phyloP scores from a whole-genome alignment of 2,888 invertebrate species.

The Prenolepis imparis region DNA sequence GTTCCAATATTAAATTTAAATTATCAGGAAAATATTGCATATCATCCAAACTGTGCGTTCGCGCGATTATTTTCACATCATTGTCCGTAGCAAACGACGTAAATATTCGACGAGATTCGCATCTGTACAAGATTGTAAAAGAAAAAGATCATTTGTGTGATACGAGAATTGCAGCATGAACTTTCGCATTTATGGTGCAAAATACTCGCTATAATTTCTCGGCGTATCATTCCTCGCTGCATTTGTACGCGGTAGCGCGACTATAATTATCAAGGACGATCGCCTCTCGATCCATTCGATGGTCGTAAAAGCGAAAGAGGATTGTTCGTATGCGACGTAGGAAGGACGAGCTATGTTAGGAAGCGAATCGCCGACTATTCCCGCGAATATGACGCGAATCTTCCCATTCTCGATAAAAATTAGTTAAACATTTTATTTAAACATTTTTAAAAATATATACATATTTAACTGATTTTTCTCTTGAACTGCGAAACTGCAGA shows the following conservation, averaged over 20 bases:
- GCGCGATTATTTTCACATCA: constrained; percentile 23
- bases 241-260: constrained; percentile 22
- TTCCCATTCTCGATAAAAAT: constrained; percentile 7
- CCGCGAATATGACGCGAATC: constrained; percentile 40
- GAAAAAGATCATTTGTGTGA: not conserved
- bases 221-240: not conserved
- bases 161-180: not conserved
- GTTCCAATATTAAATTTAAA: constrained; percentile 63
- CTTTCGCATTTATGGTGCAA: constrained; percentile 10
- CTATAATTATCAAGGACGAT: constrained; percentile 53
- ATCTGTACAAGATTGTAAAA: not conserved
- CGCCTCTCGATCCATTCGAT: constrained; percentile 29
- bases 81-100: constrained; percentile 16
- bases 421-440: no score
- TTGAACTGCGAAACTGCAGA: not conserved
- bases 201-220: constrained; percentile 19
- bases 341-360: constrained; percentile 44
- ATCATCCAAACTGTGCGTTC: constrained; percentile 27
- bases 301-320: constrained; percentile 41
- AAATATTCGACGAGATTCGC: constrained; percentile 8
- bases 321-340: constrained; percentile 46
- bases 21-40: constrained; percentile 60
- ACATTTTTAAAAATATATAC: no score
- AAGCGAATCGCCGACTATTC: constrained; percentile 31
- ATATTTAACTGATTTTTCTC: not conserved